These are phyloP conservation scores for Xestia rhomboidea DNA, from an alignment of 2,888 invertebrate species.

Conservation along the genomic window DNA sequence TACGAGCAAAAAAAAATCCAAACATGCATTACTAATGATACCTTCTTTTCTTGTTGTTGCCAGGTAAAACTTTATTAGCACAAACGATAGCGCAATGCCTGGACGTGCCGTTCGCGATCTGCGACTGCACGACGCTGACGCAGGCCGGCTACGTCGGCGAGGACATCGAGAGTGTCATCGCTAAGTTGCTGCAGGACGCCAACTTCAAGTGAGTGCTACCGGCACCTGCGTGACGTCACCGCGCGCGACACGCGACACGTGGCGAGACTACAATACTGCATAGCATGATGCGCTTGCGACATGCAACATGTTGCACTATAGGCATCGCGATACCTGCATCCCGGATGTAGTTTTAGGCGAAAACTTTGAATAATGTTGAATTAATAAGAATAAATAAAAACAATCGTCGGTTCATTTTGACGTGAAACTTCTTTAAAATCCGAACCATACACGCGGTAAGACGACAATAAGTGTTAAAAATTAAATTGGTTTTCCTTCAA, in stretches of 20 bases:
- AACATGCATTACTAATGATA: background rate
- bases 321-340: background rate
- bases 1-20: background rate
- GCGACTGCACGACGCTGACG: conserved; percentile 98
- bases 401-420: background rate
- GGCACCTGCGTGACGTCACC: too few relatives aligned
- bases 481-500: too few relatives aligned
- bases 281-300: background rate
- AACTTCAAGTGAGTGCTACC: conserved; percentile 92
- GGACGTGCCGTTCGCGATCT: conserved; percentile 99
- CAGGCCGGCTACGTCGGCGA: conserved; percentile 99
- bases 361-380: background rate
- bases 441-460: too few relatives aligned
- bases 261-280: background rate
- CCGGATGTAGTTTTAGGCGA: background rate
- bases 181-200: conserved; percentile 98
- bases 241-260: background rate
- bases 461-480: too few relatives aligned
- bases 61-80: conserved; percentile 98
- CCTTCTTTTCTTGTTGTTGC: conserved; percentile 17
- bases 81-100: conserved; percentile 99
- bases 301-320: background rate
- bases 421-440: too few relatives aligned
- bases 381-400: background rate
- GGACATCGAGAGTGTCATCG: conserved; percentile 99